Conservation (phyloP, 2,797 vertebrate species). For the Tapera naevia region DNA sequence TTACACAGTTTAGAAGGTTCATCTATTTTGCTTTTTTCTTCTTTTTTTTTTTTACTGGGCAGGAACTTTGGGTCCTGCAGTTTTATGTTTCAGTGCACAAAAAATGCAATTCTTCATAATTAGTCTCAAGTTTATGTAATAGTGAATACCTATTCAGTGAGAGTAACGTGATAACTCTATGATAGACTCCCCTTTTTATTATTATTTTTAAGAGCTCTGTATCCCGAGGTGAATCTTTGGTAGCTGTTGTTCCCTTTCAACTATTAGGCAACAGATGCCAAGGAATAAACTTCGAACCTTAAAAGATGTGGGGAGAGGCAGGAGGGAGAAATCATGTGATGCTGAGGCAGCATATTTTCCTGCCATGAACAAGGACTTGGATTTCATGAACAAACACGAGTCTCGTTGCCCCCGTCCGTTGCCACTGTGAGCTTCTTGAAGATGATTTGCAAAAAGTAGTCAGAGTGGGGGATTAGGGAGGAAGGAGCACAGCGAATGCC, state of each 20-base stretch:
- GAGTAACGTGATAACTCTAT: background rate
- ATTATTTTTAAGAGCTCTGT: background rate
- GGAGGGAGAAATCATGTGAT: background rate
- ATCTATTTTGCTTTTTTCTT: background rate
- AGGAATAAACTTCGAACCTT: constrained; percentile 43
- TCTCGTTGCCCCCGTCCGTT: fast-evolving
- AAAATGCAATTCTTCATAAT: background rate
- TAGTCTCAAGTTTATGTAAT: background rate
- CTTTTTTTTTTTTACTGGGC: background rate
- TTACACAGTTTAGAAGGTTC: background rate
- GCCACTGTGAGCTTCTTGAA: background rate
- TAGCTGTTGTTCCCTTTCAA: background rate
- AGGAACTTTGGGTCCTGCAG: background rate
- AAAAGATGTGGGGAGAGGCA: background rate
- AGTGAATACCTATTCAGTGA: background rate
- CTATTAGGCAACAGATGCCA: background rate
- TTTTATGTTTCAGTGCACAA: background rate
- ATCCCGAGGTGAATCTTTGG: background rate
- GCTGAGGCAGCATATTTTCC: constrained; percentile 16
- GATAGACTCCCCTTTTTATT: background rate
- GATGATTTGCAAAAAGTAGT: background rate
- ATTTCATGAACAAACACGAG: background rate
- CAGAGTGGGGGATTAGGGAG: background rate
- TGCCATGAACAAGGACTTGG: background rate
- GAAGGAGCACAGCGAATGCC: background rate